These are phyloP conservation scores for Adrianichthys oophorus DNA, from an alignment of 2,797 vertebrate species.

Conservation along the genomic window DNA sequence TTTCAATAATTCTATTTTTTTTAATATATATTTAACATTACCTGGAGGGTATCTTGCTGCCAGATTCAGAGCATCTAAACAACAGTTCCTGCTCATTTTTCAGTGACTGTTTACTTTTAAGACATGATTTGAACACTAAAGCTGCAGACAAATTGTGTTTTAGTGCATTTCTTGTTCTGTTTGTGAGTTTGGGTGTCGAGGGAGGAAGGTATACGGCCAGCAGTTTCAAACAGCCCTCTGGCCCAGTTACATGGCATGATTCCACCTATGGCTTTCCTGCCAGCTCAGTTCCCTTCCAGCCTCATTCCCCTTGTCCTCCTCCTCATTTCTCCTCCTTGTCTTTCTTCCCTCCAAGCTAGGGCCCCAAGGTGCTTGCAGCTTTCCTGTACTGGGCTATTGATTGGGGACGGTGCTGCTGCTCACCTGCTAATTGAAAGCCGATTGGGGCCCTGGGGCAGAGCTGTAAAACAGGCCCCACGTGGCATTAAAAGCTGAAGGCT, in stretches of 20 bases:
- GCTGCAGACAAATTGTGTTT: slow-evolving; percentile 14
- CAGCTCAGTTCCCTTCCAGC: slow-evolving; percentile 33
- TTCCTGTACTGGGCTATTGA: slow-evolving; percentile 74
- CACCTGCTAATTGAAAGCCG: slow-evolving; percentile 84
- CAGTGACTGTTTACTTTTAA: no score
- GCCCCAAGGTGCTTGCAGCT: slow-evolving; percentile 63
- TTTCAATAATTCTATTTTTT: no score
- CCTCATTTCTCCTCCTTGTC: slow-evolving; percentile 10
- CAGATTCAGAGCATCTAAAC: slow-evolving; percentile 3
- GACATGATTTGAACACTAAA: slow-evolving; percentile 13
- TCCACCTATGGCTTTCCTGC: slow-evolving; percentile 51
- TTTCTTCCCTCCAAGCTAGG: slow-evolving; percentile 54
- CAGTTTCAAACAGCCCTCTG: slow-evolving; percentile 50
- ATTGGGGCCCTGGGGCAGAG: slow-evolving; percentile 75
- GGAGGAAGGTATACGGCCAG: slow-evolving; percentile 49
- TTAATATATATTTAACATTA: no score
- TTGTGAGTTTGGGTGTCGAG: slow-evolving; percentile 12
- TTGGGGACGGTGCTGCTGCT: slow-evolving; percentile 75
- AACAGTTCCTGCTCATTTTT: neutral
- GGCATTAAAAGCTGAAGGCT: slow-evolving; percentile 76
- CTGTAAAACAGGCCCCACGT: slow-evolving; percentile 77
- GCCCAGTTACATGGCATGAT: slow-evolving; percentile 49
- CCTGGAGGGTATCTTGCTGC: neutral
- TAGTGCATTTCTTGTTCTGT: slow-evolving; percentile 11
- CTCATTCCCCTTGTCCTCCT: slow-evolving; percentile 5